Evolutionary conservation across 2,888 invertebrate species (phyloP).

Genomic region (Hyposoter didymator): DNA sequence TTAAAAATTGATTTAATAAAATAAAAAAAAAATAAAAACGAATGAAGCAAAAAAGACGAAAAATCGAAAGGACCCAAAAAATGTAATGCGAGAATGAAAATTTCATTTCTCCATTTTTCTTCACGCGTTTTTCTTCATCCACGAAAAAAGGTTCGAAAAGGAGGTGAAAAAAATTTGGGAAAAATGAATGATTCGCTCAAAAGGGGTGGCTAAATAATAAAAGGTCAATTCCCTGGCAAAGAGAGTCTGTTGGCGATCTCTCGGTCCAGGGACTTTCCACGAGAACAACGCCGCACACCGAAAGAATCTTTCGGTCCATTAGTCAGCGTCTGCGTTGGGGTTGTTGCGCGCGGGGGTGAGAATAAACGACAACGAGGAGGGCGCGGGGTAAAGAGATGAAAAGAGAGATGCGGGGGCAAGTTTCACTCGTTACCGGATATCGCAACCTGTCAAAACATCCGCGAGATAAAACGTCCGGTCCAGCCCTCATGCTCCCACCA

Average conservation of each 20-base stretch:
- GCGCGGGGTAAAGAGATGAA: conserved; percentile 19
- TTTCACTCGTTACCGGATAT: conserved; percentile 66
- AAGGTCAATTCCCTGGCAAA: conserved; percentile 29
- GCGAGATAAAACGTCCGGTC: conserved; percentile 64
- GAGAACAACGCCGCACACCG: background rate
- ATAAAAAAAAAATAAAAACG: too few relatives aligned
- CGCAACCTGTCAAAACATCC: conserved; percentile 68
- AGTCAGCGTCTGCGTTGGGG: conserved; percentile 56
- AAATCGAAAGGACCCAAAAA: too few relatives aligned
- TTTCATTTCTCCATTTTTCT: too few relatives aligned
- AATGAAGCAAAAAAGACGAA: background rate
- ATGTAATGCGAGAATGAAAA: background rate
- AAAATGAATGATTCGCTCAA: background rate
- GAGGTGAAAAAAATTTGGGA: background rate
- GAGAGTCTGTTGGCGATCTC: conserved; percentile 7
- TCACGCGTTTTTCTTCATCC: background rate
- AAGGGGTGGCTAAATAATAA: conserved; percentile 9
- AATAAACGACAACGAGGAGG: too few relatives aligned
- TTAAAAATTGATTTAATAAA: too few relatives aligned
- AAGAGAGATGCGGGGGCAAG: conserved; percentile 20
- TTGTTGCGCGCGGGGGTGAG: conserved; percentile 6
- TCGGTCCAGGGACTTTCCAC: conserved; percentile 49
- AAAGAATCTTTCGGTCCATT: conserved; percentile 54
- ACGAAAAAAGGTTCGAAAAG: background rate
- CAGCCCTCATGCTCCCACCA: conserved; percentile 9